These are phyloP conservation scores for Luperina nickerlii DNA, from an alignment of 2,888 invertebrate species.

Conservation along the genomic window DNA sequence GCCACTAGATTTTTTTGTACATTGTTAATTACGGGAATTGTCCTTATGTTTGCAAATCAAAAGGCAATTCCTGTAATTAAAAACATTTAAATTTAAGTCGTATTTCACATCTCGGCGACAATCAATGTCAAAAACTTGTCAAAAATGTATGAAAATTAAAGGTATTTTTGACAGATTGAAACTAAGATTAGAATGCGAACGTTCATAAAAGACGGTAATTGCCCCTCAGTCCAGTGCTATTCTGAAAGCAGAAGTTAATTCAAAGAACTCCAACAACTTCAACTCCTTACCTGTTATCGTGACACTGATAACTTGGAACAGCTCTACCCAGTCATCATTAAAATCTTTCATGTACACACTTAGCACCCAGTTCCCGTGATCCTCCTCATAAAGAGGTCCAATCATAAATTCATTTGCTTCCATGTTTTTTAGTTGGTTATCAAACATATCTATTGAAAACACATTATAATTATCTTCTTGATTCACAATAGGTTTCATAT, in stretches of 20 bases:
- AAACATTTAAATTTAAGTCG: neutral
- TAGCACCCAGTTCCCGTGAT: conserved; percentile 85
- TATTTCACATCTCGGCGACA: neutral
- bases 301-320: conserved; percentile 82
- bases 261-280: neutral
- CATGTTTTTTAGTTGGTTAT: conserved; percentile 64
- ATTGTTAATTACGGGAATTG: too few species aligned
- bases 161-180: too few species aligned
- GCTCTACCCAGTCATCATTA: conserved; percentile 75
- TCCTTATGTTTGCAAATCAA: too few species aligned
- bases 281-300: conserved; percentile 77
- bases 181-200: too few species aligned
- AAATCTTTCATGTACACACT: conserved; percentile 74
- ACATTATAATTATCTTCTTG: conserved; percentile 61
- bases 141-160: neutral
- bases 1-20: neutral
- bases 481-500: conserved; percentile 50
- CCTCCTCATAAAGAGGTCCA: conserved; percentile 78
- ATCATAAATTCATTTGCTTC: conserved; percentile 77
- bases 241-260: neutral
- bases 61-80: too few species aligned
- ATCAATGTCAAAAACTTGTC: too few species aligned
- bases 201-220: too few species aligned
- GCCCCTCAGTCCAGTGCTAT: neutral
- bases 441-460: neutral